A percentile compares a stretch with the other conserved stretches of the same genome.
Evolutionary conservation across 2,888 invertebrate species (phyloP).

Genomic region (Calameuta idolon): DNA sequence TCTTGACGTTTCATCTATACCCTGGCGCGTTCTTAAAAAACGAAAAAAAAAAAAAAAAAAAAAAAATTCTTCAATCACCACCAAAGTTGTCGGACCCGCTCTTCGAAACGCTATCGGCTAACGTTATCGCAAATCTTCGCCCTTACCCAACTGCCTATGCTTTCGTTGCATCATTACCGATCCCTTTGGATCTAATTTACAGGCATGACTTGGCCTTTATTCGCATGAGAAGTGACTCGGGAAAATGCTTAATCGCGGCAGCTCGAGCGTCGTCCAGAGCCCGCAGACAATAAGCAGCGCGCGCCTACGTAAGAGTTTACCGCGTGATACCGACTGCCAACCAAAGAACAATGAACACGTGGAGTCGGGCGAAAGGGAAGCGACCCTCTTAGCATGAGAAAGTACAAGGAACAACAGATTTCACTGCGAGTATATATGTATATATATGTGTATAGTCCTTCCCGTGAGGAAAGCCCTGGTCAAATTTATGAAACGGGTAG

Average conservation of each 20-base stretch:
- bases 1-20: background rate
- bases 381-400: background rate
- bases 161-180: background rate
- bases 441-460: no score
- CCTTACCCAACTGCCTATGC: background rate
- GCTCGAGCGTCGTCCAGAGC: background rate
- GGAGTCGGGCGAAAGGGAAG: background rate
- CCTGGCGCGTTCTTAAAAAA: background rate
- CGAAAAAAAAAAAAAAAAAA: background rate
- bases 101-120: background rate
- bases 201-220: slow-evolving; percentile 1
- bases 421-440: background rate
- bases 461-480: background rate
- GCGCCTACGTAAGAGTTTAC: background rate
- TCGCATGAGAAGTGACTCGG: background rate
- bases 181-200: slow-evolving; percentile 1
- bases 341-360: background rate
- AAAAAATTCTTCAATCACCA: background rate
- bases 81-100: background rate
- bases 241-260: background rate
- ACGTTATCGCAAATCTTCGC: background rate
- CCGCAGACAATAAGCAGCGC: background rate
- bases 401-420: background rate
- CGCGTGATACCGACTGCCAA: background rate
- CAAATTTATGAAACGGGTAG: background rate